Conservation (phyloP, 2,888 invertebrate genomes). For the Eurois occulta region DNA sequence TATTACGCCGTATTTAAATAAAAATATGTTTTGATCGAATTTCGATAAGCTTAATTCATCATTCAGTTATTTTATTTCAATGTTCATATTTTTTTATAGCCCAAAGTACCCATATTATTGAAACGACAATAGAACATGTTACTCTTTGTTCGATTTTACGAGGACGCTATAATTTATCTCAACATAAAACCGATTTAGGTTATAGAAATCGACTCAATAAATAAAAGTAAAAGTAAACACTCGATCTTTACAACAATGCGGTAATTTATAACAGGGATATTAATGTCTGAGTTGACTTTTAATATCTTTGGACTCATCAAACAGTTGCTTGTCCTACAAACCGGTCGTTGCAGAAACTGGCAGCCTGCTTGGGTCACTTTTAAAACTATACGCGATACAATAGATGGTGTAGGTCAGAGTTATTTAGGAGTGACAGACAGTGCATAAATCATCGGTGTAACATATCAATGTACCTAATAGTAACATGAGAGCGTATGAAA, state of each 20-base stretch:
- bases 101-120: slow-evolving; percentile 21
- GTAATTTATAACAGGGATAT: slow-evolving; percentile 73
- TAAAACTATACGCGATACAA: slow-evolving; percentile 70
- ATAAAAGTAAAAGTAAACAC: slow-evolving; percentile 72
- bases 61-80: slow-evolving; percentile 17
- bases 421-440: slow-evolving; percentile 80
- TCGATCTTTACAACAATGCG: slow-evolving; percentile 67
- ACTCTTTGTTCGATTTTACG: slow-evolving; percentile 61
- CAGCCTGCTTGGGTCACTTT: slow-evolving; percentile 62
- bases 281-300: slow-evolving; percentile 66
- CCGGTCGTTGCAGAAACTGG: slow-evolving; percentile 73
- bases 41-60: slow-evolving; percentile 6
- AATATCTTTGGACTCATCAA: slow-evolving; percentile 73
- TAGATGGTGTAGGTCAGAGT: slow-evolving; percentile 78
- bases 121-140: slow-evolving; percentile 30
- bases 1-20: neutral
- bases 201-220: slow-evolving; percentile 66
- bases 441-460: slow-evolving; percentile 85
- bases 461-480: slow-evolving; percentile 81
- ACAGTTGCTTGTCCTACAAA: slow-evolving; percentile 72
- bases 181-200: slow-evolving; percentile 65
- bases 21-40: slow-evolving; percentile 3
- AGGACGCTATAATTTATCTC: slow-evolving; percentile 61
- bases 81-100: slow-evolving; percentile 37
- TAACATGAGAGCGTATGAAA: slow-evolving; percentile 79